These are phyloP conservation scores for Cynoglossus semilaevis DNA, from an alignment of 2,113 vertebrate species.

Conservation along the genomic window DNA sequence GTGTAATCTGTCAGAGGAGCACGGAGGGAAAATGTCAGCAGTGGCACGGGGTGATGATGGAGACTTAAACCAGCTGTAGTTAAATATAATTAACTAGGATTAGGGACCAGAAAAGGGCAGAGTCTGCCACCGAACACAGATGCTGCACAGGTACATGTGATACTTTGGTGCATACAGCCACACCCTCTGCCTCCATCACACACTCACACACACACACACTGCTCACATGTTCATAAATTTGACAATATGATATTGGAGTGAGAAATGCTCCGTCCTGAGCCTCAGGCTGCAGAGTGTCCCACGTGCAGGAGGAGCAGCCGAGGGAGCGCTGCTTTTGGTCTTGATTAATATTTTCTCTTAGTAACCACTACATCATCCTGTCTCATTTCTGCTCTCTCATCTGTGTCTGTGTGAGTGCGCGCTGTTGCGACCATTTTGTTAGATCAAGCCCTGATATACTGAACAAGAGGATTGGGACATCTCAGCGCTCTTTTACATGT, in stretches of 20 bases:
- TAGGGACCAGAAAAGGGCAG: no score
- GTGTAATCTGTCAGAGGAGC: slow-evolving; percentile 35
- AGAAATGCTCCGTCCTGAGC: slow-evolving; percentile 35
- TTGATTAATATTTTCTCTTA: slow-evolving; percentile 54
- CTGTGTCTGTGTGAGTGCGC: slow-evolving; percentile 14
- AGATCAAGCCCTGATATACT: slow-evolving; percentile 65
- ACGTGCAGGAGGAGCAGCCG: slow-evolving; percentile 19
- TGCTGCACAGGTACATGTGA: no score
- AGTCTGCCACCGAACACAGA: no score
- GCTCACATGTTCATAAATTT: slow-evolving; percentile 57
- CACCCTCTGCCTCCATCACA: no score
- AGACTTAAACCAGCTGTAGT: no score
- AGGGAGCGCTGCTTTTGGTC: slow-evolving; percentile 36
- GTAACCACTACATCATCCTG: slow-evolving; percentile 35
- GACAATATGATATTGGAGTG: slow-evolving; percentile 49
- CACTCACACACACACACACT: background rate
- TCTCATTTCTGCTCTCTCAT: background rate
- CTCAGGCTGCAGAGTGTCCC: slow-evolving; percentile 29
- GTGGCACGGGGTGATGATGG: no score
- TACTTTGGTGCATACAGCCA: no score
- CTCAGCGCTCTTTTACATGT: slow-evolving; percentile 8
- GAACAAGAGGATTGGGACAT: slow-evolving; percentile 40
- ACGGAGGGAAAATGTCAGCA: no score
- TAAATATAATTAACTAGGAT: no score
- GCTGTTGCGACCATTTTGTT: slow-evolving; percentile 22